Evolutionary conservation across 2,888 invertebrate genomes (phyloP).

Genomic region (Agelastica alni): DNA sequence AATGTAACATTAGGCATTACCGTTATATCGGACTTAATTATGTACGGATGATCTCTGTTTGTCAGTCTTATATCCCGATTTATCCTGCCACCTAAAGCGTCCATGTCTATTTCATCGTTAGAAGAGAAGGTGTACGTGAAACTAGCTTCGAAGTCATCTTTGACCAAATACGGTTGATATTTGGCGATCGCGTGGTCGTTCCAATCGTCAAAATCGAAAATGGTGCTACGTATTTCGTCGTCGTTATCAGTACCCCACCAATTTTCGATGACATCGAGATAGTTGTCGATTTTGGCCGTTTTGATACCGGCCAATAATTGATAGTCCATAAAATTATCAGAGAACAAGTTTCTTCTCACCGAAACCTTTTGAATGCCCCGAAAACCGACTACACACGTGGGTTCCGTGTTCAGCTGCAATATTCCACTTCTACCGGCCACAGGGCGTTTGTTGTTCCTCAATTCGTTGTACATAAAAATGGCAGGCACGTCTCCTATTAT

Average conservation of each 20-base stretch:
- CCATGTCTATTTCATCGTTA: conserved; percentile 63
- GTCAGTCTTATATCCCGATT: conserved; percentile 69
- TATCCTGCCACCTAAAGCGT: conserved; percentile 78
- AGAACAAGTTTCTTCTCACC: conserved; percentile 86
- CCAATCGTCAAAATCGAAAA: conserved; percentile 99
- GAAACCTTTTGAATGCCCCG: conserved; percentile 93
- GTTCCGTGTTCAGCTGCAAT: conserved; percentile 57
- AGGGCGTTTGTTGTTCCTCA: conserved; percentile 69
- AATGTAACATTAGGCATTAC: conserved; percentile 93
- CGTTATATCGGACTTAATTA: conserved; percentile 87
- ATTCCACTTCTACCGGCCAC: conserved; percentile 45
- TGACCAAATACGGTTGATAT: conserved; percentile 84
- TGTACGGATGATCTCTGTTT: conserved; percentile 67
- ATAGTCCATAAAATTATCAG: conserved; percentile 81
- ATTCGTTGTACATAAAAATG: conserved; percentile 74
- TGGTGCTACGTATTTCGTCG: conserved; percentile 74
- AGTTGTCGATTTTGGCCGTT: conserved; percentile 85
- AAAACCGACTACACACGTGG: conserved; percentile 87
- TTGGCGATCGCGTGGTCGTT: conserved; percentile 94
- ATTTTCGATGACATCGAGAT: conserved; percentile 87
- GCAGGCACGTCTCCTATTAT: conserved; percentile 85
- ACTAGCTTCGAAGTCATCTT: conserved; percentile 76
- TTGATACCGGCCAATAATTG: conserved; percentile 90
- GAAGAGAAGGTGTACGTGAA: conserved; percentile 69
- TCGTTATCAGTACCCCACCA: conserved; percentile 93